Conservation (phyloP, 2,888 invertebrate genomes). For the Pristionchus entomophagus region DNA sequence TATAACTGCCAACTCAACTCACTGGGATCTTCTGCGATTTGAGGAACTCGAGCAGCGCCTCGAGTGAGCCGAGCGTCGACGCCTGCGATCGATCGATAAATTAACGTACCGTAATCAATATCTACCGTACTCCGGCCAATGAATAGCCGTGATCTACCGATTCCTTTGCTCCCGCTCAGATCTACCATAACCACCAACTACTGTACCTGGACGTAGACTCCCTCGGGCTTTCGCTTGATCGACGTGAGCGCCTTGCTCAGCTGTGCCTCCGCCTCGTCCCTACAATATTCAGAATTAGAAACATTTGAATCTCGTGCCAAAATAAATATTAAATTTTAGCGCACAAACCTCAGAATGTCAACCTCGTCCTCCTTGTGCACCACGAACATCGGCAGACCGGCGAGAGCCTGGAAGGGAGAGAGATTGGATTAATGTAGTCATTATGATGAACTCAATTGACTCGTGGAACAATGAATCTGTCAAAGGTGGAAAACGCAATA, state of each 20-base stretch:
- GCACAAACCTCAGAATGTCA: slow-evolving; percentile 83
- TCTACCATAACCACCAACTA: too few species aligned
- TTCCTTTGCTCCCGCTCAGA: too few species aligned
- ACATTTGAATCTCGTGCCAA: background rate
- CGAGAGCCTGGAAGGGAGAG: slow-evolving; percentile 86
- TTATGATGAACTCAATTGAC: too few species aligned
- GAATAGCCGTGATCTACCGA: too few species aligned
- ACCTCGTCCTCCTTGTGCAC: slow-evolving; percentile 95
- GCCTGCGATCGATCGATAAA: slow-evolving; percentile 79
- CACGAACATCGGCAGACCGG: slow-evolving; percentile 91
- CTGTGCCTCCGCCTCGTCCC: slow-evolving; percentile 90
- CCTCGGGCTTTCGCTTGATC: slow-evolving; percentile 91
- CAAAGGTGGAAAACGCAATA: too few species aligned
- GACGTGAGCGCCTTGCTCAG: slow-evolving; percentile 90
- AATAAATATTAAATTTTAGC: background rate
- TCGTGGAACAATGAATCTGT: too few species aligned
- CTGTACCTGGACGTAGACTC: slow-evolving; percentile 95
- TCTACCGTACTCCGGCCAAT: too few species aligned
- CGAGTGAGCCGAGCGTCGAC: slow-evolving; percentile 97
- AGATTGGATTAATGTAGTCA: too few species aligned
- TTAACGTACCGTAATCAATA: background rate
- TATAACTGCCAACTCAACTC: slow-evolving; percentile 78
- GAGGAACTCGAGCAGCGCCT: slow-evolving; percentile 94
- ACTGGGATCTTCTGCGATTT: slow-evolving; percentile 93
- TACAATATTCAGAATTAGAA: slow-evolving; percentile 38